phyloP scores from a whole-genome alignment of 2,113 vertebrate genomes.

The Mesocricetus auratus region DNA sequence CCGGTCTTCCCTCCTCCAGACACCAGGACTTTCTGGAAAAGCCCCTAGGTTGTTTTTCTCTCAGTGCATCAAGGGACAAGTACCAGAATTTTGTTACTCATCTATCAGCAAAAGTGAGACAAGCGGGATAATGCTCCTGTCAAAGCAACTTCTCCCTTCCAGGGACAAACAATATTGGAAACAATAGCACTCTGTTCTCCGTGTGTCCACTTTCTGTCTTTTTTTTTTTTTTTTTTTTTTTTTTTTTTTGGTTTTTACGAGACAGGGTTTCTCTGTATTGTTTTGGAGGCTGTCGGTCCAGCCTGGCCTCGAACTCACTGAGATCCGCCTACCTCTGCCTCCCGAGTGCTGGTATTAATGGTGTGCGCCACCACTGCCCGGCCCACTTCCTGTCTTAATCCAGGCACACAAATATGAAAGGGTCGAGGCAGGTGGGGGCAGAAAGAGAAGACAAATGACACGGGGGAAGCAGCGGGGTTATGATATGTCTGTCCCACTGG shows the following conservation, averaged over 20 bases:
- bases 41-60: slow-evolving; percentile 46
- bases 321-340: too few relatives aligned
- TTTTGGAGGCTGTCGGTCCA: too few relatives aligned
- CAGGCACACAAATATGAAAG: fast-evolving
- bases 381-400: background rate
- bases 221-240: too few relatives aligned
- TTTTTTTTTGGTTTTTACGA: too few relatives aligned
- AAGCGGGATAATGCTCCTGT: background rate
- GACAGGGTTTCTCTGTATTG: too few relatives aligned
- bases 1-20: background rate
- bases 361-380: too few relatives aligned
- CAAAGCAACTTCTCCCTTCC: background rate
- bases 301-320: too few relatives aligned
- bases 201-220: background rate
- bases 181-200: background rate
- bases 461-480: background rate
- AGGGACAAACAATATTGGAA: background rate
- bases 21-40: slow-evolving; percentile 18
- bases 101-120: slow-evolving; percentile 28
- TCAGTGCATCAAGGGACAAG: background rate
- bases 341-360: too few relatives aligned
- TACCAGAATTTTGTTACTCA: slow-evolving; percentile 12
- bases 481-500: fast-evolving
- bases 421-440: background rate
- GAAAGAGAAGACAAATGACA: background rate